Evolutionary conservation across 2,888 invertebrate genomes (phyloP), one percentile per base, ranked within the genome.

Genomic region (Thelaira solivaga): DNA sequence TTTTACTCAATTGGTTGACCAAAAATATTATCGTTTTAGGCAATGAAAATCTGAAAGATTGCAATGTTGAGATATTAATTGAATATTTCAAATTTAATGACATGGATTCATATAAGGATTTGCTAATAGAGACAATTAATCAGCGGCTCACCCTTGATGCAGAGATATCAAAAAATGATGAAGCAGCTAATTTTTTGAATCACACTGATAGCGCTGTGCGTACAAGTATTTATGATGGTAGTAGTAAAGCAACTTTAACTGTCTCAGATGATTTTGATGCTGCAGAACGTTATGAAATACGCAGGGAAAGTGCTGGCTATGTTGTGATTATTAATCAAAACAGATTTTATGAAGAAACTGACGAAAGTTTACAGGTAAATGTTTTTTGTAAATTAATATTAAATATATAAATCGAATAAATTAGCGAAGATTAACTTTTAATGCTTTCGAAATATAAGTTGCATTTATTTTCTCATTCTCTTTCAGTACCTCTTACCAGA

Each of bases 281-380:
- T 29, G 62, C 49, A 8, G 80, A 85, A 24, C 82, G 80, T 10
- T 82, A 86, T 67, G 67, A 77, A 11, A 81, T 88, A 13, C 77
- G 65, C 0, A 81, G 67, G 1, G 74, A 83, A 2, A 80, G 61
- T 2, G 88, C 88, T 1, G 89, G 89, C 3, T 84, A 84, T 69
- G 57, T 85, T 26, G 73, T 89, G 2, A 88, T 89, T 16, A 86
- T 89, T 22, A 89, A 88, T 81, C 88, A 89, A 80, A 81, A 81
- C 24, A 10, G 26, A 0, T 89, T 89, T 61, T 76, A 84, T 76
- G 76, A 73, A 11, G 76, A 87, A 2, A 78, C 78, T 2, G 80
- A 81, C 72, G 81, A 82, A 0, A 79, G 82, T 7, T 64, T 85
- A 1, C 45, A 80, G 80, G 88, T 88, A 72, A 76, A 11, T 22